These are phyloP conservation scores for Tonatia bakeri DNA, from an alignment of 2,113 vertebrate genomes.

Conservation along the genomic window DNA sequence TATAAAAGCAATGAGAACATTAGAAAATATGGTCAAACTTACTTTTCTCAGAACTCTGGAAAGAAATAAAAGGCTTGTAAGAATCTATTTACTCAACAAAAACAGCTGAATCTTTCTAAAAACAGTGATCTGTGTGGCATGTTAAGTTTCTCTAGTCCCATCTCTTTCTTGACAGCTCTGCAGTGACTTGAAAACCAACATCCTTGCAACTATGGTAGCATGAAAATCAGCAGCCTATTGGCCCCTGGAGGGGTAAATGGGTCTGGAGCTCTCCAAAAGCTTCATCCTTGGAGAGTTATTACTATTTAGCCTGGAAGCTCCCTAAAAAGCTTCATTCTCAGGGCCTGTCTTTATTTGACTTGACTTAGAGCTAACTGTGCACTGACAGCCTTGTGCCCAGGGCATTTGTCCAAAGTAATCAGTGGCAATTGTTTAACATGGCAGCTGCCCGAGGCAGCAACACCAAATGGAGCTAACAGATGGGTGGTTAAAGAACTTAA, in stretches of 20 bases:
- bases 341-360: neutral
- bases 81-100: neutral
- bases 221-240: neutral
- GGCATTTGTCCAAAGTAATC: neutral
- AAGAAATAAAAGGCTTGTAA: neutral
- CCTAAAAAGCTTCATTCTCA: neutral
- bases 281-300: neutral
- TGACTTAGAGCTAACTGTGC: neutral
- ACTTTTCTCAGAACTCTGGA: neutral
- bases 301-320: neutral
- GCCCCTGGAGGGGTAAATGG: neutral
- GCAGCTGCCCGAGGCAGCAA: neutral
- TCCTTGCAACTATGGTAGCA: neutral
- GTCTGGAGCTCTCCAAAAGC: neutral
- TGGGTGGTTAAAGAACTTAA: neutral
- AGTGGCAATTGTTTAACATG: too few species aligned
- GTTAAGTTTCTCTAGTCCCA: neutral
- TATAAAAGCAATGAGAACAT: neutral
- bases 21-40: neutral
- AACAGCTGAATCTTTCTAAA: neutral
- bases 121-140: neutral
- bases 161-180: neutral
- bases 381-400: neutral
- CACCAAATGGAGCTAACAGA: neutral
- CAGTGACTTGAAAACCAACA: neutral